Evolutionary conservation across 2,113 vertebrate species (phyloP).

Genomic region (Takifugu bimaculatus): DNA sequence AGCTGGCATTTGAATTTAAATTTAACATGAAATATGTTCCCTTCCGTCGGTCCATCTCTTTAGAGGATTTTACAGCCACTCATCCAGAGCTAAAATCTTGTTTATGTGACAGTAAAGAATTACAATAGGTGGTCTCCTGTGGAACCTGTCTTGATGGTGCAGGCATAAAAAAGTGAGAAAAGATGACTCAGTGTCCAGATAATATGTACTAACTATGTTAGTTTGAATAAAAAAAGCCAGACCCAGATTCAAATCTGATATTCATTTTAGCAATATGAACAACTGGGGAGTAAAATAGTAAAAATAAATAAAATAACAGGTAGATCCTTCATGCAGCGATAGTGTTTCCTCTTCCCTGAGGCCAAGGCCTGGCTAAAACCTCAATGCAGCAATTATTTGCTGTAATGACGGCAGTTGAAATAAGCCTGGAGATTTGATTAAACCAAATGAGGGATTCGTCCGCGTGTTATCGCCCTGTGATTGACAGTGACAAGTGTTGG

Average conservation of each 20-base stretch:
- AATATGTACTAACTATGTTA: constrained; percentile 99
- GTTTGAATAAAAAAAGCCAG: constrained; percentile 90
- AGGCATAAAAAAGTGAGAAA: constrained; percentile 90
- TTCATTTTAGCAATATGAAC: constrained; percentile 97
- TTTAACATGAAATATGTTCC: constrained; percentile 78
- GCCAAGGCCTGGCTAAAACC: constrained; percentile 91
- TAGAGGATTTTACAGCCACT: constrained; percentile 76
- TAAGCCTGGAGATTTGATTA: constrained; percentile 99
- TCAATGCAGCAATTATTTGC: constrained; percentile 94
- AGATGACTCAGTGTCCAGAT: constrained; percentile 92
- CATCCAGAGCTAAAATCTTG: constrained; percentile 84
- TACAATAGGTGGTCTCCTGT: constrained; percentile 84
- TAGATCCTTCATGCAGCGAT: constrained; percentile 89
- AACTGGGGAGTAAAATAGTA: constrained; percentile 82
- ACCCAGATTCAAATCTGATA: constrained; percentile 95
- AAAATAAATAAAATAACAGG: constrained; percentile 76
- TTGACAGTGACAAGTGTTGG: constrained; percentile 99
- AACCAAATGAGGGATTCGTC: constrained; percentile 99
- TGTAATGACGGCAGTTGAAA: constrained; percentile 98
- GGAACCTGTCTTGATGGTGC: constrained; percentile 88
- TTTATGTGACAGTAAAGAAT: constrained; percentile 97
- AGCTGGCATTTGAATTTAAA: constrained; percentile 73
- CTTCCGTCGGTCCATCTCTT: constrained; percentile 76
- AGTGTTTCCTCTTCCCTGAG: constrained; percentile 93
- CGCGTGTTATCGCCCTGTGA: constrained; percentile 97